These are phyloP conservation scores for Polypterus bichir DNA, from an alignment of 2,113 vertebrate species.

Conservation along the genomic window DNA sequence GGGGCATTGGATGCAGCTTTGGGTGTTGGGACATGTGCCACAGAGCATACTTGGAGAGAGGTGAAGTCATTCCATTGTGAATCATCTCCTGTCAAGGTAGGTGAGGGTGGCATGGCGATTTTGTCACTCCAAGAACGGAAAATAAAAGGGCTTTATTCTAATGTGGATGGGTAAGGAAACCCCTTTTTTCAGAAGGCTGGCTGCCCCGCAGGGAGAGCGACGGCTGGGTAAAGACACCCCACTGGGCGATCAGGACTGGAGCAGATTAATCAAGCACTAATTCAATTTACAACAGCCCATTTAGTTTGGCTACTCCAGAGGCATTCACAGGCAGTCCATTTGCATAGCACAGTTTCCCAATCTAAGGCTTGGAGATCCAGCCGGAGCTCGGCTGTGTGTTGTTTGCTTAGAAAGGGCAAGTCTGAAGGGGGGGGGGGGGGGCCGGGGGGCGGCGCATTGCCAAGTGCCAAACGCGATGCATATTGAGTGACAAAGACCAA, in stretches of 20 bases:
- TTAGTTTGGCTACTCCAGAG: constrained; percentile 38
- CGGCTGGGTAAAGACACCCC: constrained; percentile 39
- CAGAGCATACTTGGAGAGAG: too few relatives aligned
- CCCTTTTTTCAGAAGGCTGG: constrained; percentile 22
- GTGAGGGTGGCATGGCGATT: too few relatives aligned
- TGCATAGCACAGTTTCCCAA: constrained; percentile 22
- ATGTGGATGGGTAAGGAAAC: too few relatives aligned
- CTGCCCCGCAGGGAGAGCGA: constrained; percentile 36
- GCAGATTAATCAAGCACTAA: constrained; percentile 51
- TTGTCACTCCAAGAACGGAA: too few relatives aligned
- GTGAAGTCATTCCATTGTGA: too few relatives aligned
- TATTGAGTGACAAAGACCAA: constrained; percentile 27
- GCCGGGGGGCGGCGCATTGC: rapidly evolving
- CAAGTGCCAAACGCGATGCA: constrained; percentile 18
- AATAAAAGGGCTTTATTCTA: too few relatives aligned
- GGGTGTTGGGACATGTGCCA: too few relatives aligned
- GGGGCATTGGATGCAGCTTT: too few relatives aligned
- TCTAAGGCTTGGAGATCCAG: constrained; percentile 12
- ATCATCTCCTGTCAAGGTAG: too few relatives aligned
- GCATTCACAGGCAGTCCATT: constrained; percentile 31
- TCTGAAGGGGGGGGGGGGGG: background rate
- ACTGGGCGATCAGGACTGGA: constrained; percentile 41
- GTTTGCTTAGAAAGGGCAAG: constrained; percentile 1
- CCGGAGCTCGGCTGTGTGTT: constrained; percentile 8
- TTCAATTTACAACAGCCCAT: constrained; percentile 50